Evolutionary conservation across 1,140 invertebrate genomes (phyloP), one percentile per base, ranked within the genome.

Genomic region (Bombus pyrosoma): DNA sequence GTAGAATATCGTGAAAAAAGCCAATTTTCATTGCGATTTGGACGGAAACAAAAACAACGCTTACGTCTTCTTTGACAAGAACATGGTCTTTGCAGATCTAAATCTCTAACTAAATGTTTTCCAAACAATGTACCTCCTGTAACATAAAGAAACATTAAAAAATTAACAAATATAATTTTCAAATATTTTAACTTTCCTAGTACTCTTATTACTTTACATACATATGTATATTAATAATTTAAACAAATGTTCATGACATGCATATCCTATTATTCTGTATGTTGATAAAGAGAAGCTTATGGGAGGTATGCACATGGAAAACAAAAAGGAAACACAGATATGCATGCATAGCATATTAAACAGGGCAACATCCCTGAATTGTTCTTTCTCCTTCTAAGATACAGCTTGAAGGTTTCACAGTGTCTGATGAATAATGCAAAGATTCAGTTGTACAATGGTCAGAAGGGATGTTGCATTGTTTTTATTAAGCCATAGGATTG

Each of bases 1-100:
- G 98, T 99, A 13, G 99, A 99, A 95, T 99, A 99, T 91, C 99
- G 96, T 93, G 98, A 99, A 95, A 99, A 99, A 73, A 99, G 96
- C 99, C 99, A 99, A 95, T 98, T 97, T 96, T 98, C 97, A 94
- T 98, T 97, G 92, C 97, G 96, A 96, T 98, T 97, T 82, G 98
- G 98, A 92, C 98, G 96, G 95, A 98, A 98, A 96, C 98, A 99
- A 94, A 98, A 98, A 95, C 98, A 99, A 85, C 98, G 96, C 95
- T 98, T 99, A 81, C 97, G 96, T 88, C 97, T 96, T 85, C 97
- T 96, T 93, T 98, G 97, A 96, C 98, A 99, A 92, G 97, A 97
- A 93, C 97, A 99, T 62, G 98, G 98, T 91, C 97, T 96, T 96
- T 98, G 96, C 39, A 99, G 95, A 95, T 98, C 98, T 88, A 99